These are phyloP conservation scores for Arctopsyche grandis DNA, from an alignment of 1,140 invertebrate genomes.

Conservation along the genomic window DNA sequence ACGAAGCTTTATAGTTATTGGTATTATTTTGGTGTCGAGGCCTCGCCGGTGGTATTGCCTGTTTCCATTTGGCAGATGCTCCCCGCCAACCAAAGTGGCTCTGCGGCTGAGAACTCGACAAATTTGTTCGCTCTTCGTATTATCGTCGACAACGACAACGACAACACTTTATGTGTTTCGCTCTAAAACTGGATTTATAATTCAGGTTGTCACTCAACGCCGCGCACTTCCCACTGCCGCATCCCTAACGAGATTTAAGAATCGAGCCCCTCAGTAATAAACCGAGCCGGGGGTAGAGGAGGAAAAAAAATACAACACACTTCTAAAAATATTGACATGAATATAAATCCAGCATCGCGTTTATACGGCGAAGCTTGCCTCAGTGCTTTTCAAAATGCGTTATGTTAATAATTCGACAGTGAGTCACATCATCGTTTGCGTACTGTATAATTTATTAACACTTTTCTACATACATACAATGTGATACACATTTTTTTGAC, in stretches of 20 bases:
- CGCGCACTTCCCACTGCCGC: conserved; percentile 4
- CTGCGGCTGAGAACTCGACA: background rate
- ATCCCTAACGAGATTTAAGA: conserved; percentile 28
- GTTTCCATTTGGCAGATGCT: conserved; percentile 54
- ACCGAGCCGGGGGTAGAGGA: background rate
- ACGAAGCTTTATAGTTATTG: conserved; percentile 53
- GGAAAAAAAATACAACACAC: too few species aligned
- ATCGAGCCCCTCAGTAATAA: conserved; percentile 4
- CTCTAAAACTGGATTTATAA: conserved; percentile 54
- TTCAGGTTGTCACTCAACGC: conserved; percentile 43
- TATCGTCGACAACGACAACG: background rate
- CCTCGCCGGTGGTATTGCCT: conserved; percentile 48
- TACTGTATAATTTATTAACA: too few species aligned
- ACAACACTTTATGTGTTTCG: conserved; percentile 45
- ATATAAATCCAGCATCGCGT: too few species aligned
- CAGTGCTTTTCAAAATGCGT: too few species aligned
- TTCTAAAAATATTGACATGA: too few species aligned
- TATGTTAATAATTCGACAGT: too few species aligned
- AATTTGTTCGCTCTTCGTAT: conserved; percentile 3
- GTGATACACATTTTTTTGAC: too few species aligned
- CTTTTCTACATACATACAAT: too few species aligned
- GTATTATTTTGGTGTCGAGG: conserved; percentile 49
- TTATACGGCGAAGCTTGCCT: too few species aligned
- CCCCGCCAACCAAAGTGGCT: conserved; percentile 24
- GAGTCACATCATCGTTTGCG: too few species aligned